Evolutionary conservation across 64 coral and sea anemone species (phyloP).

Genomic region (Actinia tenebrosa): DNA sequence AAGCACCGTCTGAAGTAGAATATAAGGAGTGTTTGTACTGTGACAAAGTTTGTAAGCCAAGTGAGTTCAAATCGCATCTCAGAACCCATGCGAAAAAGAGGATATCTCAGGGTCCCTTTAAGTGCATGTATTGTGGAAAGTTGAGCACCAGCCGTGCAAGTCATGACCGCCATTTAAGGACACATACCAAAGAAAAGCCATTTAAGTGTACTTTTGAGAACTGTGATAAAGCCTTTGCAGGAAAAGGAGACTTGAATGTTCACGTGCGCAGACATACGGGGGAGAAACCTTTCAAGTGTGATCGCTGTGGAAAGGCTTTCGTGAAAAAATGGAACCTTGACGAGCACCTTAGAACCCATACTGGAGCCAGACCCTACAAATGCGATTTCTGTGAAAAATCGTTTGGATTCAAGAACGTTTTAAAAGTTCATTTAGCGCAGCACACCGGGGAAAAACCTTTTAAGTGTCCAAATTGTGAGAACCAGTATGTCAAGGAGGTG

Average conservation of each 20-base stretch:
- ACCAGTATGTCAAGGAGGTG: not conserved
- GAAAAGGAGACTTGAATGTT: not conserved
- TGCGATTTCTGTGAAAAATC: slow-evolving; percentile 23
- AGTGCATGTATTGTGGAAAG: not conserved
- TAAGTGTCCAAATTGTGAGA: slow-evolving; percentile 28
- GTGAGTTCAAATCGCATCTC: not conserved
- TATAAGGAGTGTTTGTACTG: not conserved
- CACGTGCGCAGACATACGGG: slow-evolving; percentile 17
- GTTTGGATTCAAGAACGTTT: not conserved
- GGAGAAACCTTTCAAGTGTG: slow-evolving; percentile 22
- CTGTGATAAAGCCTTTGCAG: not conserved
- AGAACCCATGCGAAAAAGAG: not conserved
- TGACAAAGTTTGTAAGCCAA: not conserved
- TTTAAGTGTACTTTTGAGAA: slow-evolving; percentile 14
- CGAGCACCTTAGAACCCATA: slow-evolving; percentile 5
- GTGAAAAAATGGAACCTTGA: not conserved
- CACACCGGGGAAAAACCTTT: slow-evolving; percentile 34
- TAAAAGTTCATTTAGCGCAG: slow-evolving; percentile 10
- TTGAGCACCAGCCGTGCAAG: not conserved
- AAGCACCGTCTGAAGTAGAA: not conserved
- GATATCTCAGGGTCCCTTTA: not conserved
- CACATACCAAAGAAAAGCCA: slow-evolving; percentile 1
- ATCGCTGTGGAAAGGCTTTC: slow-evolving; percentile 18
- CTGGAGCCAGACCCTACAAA: slow-evolving; percentile 20
- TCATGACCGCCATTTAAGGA: not conserved